Conservation (phyloP, 1,140 invertebrate species). For the Drosophila mauritiana region DNA sequence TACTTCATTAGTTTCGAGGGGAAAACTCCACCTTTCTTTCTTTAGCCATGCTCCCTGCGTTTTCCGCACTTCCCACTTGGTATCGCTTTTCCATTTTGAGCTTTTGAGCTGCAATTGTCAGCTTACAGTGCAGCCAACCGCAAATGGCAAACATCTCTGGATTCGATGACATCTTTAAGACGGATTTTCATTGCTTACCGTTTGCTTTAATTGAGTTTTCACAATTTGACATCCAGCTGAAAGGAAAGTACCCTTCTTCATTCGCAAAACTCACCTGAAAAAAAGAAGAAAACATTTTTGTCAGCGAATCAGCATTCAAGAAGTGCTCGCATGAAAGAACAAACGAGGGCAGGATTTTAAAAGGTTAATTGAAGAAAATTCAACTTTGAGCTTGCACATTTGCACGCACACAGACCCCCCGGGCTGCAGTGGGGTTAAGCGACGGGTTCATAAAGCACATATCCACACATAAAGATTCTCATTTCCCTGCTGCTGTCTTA, state of each 20-base stretch:
- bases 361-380: slow-evolving; percentile 74
- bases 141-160: slow-evolving; percentile 16
- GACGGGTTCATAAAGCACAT: not conserved
- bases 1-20: slow-evolving; percentile 38
- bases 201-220: slow-evolving; percentile 25
- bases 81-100: slow-evolving; percentile 9
- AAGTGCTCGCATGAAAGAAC: slow-evolving; percentile 48
- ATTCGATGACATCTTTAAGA: slow-evolving; percentile 37
- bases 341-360: slow-evolving; percentile 20
- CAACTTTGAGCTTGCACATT: slow-evolving; percentile 27
- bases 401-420: slow-evolving; percentile 1
- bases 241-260: slow-evolving; percentile 7
- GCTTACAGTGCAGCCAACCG: slow-evolving; percentile 56
- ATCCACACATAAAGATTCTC: slow-evolving; percentile 18
- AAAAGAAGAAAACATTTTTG: not conserved
- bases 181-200: slow-evolving; percentile 15
- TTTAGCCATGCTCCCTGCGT: not conserved
- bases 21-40: not conserved
- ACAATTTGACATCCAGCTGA: slow-evolving; percentile 5
- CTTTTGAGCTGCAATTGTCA: slow-evolving; percentile 61
- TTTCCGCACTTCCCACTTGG: not conserved
- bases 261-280: slow-evolving; percentile 25
- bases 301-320: slow-evolving; percentile 20
- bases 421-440: slow-evolving; percentile 12
- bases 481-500: slow-evolving; percentile 7